Evolutionary conservation across 2,888 invertebrate genomes (phyloP).

Genomic region (Eupithecia abbreviata): DNA sequence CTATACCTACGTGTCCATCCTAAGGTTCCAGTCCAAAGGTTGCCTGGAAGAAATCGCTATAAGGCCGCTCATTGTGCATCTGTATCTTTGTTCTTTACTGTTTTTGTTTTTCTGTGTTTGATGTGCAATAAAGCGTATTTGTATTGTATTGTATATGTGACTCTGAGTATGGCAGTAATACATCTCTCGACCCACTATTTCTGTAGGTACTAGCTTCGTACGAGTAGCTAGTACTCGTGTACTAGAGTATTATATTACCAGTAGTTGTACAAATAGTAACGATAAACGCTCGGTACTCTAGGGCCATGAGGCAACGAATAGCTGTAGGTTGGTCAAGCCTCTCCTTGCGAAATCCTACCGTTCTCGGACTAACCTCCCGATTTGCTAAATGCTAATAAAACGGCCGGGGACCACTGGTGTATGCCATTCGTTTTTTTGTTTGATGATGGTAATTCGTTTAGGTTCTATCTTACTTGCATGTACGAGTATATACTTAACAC

Average conservation of each 20-base stretch:
- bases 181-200: neutral
- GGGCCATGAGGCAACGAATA: slow-evolving; percentile 42
- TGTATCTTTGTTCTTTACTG: too few species aligned
- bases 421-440: neutral
- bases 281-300: slow-evolving; percentile 19
- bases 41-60: too few species aligned
- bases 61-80: too few species aligned
- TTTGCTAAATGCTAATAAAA: slow-evolving; percentile 33
- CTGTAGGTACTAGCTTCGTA: neutral
- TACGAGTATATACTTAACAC: too few species aligned
- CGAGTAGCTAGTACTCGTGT: too few species aligned
- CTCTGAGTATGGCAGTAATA: too few species aligned
- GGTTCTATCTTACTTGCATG: too few species aligned
- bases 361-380: slow-evolving; percentile 40
- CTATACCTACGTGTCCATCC: too few species aligned
- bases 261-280: neutral
- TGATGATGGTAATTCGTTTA: neutral
- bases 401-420: neutral
- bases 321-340: slow-evolving; percentile 43
- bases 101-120: too few species aligned
- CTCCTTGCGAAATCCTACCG: slow-evolving; percentile 40
- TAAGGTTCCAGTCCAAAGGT: too few species aligned
- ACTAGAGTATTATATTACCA: neutral
- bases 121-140: too few species aligned
- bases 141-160: too few species aligned